These are phyloP conservation scores for Chionis minor DNA, from an alignment of 2,113 vertebrate species.

Conservation along the genomic window DNA sequence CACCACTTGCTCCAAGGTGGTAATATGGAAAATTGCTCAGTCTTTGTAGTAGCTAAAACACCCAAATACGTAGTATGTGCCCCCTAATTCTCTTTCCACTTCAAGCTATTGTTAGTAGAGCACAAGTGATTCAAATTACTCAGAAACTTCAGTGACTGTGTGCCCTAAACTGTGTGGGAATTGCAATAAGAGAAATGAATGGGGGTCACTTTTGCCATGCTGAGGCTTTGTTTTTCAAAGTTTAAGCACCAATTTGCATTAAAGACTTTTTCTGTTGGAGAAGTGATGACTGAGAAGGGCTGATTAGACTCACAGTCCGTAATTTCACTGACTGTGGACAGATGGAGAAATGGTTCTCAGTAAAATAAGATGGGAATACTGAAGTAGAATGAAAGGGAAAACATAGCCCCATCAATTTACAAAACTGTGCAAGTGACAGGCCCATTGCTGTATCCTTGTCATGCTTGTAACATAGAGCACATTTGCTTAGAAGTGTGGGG, in stretches of 20 bases:
- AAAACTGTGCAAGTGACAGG: not conserved
- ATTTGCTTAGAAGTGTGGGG: not conserved
- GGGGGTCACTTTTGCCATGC: not conserved
- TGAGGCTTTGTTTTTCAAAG: not conserved
- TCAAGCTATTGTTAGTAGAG: not conserved
- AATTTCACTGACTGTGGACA: not conserved
- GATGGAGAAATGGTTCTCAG: not conserved
- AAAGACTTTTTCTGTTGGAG: not conserved
- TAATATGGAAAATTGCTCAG: not conserved
- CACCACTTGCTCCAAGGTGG: not conserved
- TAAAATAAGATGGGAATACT: not conserved
- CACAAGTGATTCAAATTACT: not conserved
- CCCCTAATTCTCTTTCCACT: not conserved
- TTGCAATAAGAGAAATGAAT: not conserved
- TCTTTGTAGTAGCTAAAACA: not conserved
- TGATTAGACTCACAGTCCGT: not conserved
- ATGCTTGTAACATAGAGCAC: not conserved
- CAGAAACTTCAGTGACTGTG: not conserved
- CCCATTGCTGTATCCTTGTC: not conserved
- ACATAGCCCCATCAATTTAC: not conserved
- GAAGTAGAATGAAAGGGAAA: not conserved
- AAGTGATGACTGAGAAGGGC: not conserved
- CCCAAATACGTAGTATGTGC: fast-evolving
- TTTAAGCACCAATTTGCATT: not conserved
- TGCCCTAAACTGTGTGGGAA: not conserved